These are phyloP conservation scores for Petrolisthes cinctipes DNA, from an alignment of 2,888 invertebrate species.

Conservation along the genomic window DNA sequence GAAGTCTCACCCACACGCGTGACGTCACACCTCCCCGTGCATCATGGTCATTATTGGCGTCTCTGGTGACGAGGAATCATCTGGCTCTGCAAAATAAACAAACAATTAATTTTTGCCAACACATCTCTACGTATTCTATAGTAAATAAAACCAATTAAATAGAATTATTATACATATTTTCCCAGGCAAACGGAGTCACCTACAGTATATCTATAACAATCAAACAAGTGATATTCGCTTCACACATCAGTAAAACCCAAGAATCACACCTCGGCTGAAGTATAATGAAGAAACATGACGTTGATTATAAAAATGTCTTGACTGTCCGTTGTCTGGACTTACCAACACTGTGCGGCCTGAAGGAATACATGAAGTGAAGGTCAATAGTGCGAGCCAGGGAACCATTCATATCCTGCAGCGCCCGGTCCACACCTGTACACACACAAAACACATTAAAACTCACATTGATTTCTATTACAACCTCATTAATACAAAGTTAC, in stretches of 20 bases:
- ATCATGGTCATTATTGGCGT: constrained; percentile 64
- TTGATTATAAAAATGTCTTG: background rate
- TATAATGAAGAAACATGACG: too few relatives aligned
- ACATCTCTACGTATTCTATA: background rate
- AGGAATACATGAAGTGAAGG: constrained; percentile 65
- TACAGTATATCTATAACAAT: background rate
- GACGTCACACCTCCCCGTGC: constrained; percentile 65
- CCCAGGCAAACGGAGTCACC: too few relatives aligned
- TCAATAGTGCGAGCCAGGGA: constrained; percentile 63
- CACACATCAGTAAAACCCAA: background rate
- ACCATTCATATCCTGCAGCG: constrained; percentile 64
- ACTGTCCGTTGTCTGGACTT: constrained; percentile 6
- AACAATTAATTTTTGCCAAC: background rate
- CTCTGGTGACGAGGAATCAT: constrained; percentile 63
- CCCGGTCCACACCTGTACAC: constrained; percentile 60
- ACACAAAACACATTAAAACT: background rate
- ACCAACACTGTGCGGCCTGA: constrained; percentile 65
- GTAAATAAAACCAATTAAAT: too few relatives aligned
- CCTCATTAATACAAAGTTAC: too few relatives aligned
- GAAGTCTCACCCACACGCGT: constrained; percentile 47
- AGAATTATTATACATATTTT: too few relatives aligned
- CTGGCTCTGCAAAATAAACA: constrained; percentile 54
- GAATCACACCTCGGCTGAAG: background rate
- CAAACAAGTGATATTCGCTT: background rate
- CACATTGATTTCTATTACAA: too few relatives aligned